Evolutionary conservation across 2,797 vertebrate species (phyloP).

Genomic region (Furcifer pardalis): DNA sequence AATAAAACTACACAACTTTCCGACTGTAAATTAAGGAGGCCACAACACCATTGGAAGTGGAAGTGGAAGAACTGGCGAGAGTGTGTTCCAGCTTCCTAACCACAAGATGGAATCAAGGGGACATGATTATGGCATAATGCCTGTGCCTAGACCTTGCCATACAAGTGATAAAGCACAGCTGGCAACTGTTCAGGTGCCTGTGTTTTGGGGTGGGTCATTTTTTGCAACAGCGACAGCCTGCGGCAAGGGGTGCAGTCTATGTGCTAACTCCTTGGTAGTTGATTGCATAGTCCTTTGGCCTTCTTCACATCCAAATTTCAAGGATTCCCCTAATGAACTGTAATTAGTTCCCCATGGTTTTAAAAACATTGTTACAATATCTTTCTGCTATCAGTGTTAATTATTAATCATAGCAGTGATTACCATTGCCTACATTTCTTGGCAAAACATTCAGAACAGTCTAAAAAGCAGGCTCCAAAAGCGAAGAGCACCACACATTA

Average conservation of each 20-base stretch:
- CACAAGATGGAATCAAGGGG: neutral
- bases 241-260: neutral
- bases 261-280: neutral
- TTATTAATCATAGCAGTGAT: slow-evolving; percentile 38
- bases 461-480: slow-evolving; percentile 2
- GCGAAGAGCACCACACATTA: neutral
- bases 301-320: slow-evolving; percentile 17
- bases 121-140: neutral
- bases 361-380: neutral
- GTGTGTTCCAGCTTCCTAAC: neutral
- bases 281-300: slow-evolving; percentile 7
- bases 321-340: slow-evolving; percentile 33
- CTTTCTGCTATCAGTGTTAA: slow-evolving; percentile 23
- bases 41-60: neutral
- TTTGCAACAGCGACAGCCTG: neutral
- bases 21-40: neutral
- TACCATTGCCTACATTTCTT: slow-evolving; percentile 11
- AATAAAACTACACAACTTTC: neutral
- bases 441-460: slow-evolving; percentile 10
- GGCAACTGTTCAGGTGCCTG: neutral
- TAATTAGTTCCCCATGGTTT: slow-evolving; percentile 12
- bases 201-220: neutral
- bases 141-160: neutral
- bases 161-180: slow-evolving; percentile 8
- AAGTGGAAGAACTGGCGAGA: neutral